phyloP scores from a whole-genome alignment of 2,113 vertebrate species.

The Chloebia gouldiae region DNA sequence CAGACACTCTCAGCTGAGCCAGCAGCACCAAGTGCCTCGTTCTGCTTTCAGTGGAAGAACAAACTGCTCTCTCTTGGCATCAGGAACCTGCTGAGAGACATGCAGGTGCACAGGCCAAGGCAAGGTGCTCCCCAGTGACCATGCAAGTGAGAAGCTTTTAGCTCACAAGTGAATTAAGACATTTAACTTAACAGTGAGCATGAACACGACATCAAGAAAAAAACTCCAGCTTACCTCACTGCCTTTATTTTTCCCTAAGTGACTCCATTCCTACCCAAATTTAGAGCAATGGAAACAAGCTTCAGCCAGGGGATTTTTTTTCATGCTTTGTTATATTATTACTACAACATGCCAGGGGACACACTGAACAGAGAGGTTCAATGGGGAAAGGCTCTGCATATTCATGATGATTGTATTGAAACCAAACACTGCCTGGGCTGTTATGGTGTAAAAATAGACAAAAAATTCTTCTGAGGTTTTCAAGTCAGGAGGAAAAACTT shows the following conservation, averaged over 20 bases:
- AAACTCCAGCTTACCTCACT: not conserved
- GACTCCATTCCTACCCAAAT: conserved; percentile 31
- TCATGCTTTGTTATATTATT: not conserved
- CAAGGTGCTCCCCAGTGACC: not conserved
- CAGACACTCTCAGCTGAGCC: not conserved
- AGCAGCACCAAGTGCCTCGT: accelerated
- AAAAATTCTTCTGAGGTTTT: not conserved
- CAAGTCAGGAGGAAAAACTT: not conserved
- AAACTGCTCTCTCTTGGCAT: not conserved
- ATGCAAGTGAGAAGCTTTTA: not conserved
- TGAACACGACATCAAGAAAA: not conserved
- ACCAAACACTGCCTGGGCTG: not conserved
- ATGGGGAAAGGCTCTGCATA: not conserved
- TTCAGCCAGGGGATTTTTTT: not conserved
- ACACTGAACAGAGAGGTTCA: not conserved
- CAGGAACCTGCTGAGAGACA: not conserved
- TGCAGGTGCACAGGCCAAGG: not conserved
- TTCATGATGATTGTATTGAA: not conserved
- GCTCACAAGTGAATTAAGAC: not conserved
- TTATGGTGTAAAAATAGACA: not conserved
- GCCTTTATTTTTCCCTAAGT: conserved; percentile 11
- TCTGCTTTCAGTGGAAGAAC: not conserved
- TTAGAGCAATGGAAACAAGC: conserved; percentile 13
- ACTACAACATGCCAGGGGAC: not conserved
- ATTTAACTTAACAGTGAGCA: not conserved